Percentiles rank a stretch among this genome's conserved stretches.
phyloP scores from a whole-genome alignment of 2,113 vertebrate species.

The Brachirus orientalis region DNA sequence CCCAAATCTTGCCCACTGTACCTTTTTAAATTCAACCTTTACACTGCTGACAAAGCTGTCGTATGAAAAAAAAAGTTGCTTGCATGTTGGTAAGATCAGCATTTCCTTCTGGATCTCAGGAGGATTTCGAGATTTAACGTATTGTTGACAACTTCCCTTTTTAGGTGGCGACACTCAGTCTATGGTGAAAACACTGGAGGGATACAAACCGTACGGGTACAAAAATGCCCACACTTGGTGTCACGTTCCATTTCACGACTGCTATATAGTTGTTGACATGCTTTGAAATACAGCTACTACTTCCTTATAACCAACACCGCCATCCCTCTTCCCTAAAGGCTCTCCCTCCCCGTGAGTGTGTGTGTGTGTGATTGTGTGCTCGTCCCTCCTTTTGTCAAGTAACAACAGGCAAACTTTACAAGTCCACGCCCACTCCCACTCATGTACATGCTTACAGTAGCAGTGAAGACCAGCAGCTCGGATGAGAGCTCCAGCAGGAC shows the following conservation, averaged over 20 bases:
- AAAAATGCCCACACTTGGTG: no score
- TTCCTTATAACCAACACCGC: slow-evolving; percentile 30
- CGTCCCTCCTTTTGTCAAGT: slow-evolving; percentile 76
- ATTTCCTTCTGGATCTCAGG: background rate
- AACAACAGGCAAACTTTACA: slow-evolving; percentile 70
- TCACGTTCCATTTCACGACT: no score
- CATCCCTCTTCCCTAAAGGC: slow-evolving; percentile 31
- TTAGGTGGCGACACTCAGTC: background rate
- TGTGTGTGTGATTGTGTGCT: background rate
- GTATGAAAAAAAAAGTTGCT: no score
- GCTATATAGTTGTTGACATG: background rate
- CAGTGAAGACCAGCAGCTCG: slow-evolving; percentile 25
- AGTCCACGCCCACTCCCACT: slow-evolving; percentile 57
- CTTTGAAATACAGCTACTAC: slow-evolving; percentile 22
- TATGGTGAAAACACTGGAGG: no score
- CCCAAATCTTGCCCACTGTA: no score
- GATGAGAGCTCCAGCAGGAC: slow-evolving; percentile 6
- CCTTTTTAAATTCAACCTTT: no score
- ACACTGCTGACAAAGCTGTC: no score
- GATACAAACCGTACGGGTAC: no score
- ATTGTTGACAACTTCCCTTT: slow-evolving; percentile 63
- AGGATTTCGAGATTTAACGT: background rate
- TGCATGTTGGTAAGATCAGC: no score
- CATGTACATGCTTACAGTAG: slow-evolving; percentile 40
- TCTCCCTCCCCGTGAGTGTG: slow-evolving; percentile 9